These are phyloP conservation scores for Hepsetus odoe DNA, from an alignment of 2,113 vertebrate genomes.

Conservation along the genomic window DNA sequence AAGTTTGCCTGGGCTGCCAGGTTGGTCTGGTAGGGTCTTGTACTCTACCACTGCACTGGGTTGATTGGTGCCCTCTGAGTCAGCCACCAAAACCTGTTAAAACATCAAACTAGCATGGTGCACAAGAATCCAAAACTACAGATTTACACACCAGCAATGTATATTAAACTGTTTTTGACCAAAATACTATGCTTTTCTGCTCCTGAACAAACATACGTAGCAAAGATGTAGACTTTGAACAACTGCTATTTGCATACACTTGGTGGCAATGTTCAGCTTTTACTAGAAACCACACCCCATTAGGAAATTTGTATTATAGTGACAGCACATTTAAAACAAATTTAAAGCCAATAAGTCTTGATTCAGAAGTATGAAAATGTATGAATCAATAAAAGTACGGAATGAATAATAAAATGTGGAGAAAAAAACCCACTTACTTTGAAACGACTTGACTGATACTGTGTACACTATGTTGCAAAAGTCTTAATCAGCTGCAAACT, in stretches of 20 bases:
- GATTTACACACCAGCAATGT: neutral
- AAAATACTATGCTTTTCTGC: no score
- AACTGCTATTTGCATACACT: neutral
- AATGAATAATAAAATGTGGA: no score
- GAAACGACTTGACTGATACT: no score
- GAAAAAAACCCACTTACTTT: no score
- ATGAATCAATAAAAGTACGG: no score
- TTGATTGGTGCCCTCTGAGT: constrained; percentile 77
- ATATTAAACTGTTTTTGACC: neutral
- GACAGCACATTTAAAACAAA: no score
- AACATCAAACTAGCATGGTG: neutral
- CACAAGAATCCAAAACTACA: neutral
- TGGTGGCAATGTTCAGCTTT: neutral
- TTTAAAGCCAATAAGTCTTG: no score
- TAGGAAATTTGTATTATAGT: no score
- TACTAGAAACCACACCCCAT: neutral
- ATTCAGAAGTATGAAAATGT: no score
- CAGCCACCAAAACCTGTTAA: constrained; percentile 76
- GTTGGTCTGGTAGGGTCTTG: constrained; percentile 76
- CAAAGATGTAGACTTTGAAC: neutral
- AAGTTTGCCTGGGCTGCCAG: constrained; percentile 73
- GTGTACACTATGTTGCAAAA: no score
- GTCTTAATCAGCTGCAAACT: no score
- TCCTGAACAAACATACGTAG: neutral
- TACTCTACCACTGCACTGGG: constrained; percentile 77